Conservation (phyloP, 2,888 invertebrate genomes). For the Troides helena region DNA sequence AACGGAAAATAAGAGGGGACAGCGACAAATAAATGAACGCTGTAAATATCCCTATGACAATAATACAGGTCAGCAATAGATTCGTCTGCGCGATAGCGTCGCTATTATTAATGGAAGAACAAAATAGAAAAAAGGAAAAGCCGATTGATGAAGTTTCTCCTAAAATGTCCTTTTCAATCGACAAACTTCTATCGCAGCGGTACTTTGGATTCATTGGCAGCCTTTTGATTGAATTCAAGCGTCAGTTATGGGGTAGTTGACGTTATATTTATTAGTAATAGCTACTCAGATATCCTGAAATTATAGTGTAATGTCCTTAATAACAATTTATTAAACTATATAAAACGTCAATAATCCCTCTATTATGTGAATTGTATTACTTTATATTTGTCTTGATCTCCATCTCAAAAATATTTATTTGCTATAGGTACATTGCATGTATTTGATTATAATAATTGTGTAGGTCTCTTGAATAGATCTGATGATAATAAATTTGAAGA, state of each 20-base stretch:
- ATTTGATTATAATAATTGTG: too few species aligned
- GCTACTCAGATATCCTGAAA: background rate
- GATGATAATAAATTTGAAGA: too few species aligned
- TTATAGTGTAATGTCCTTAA: background rate
- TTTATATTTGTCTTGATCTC: too few species aligned
- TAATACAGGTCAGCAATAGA: constrained; percentile 81
- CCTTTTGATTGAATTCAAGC: constrained; percentile 34
- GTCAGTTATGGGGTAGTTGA: constrained; percentile 32
- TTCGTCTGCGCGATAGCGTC: constrained; percentile 70
- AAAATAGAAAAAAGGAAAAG: constrained; percentile 68
- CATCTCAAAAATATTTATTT: too few species aligned
- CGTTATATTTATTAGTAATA: constrained; percentile 27
- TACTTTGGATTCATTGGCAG: constrained; percentile 37
- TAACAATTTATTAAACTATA: background rate
- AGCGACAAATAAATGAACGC: constrained; percentile 75
- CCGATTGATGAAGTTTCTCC: constrained; percentile 59
- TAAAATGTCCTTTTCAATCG: constrained; percentile 60
- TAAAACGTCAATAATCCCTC: background rate
- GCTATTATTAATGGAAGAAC: constrained; percentile 76
- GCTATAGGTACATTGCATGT: too few species aligned
- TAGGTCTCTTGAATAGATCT: too few species aligned
- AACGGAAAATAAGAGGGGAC: constrained; percentile 81
- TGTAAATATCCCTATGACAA: constrained; percentile 80
- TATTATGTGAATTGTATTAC: too few species aligned
- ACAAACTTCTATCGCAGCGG: constrained; percentile 49